A percentile compares a stretch with the other conserved stretches of the same genome.
These are phyloP conservation scores for Aeoliscus strigatus DNA, from an alignment of 2,797 vertebrate species.

Conservation along the genomic window DNA sequence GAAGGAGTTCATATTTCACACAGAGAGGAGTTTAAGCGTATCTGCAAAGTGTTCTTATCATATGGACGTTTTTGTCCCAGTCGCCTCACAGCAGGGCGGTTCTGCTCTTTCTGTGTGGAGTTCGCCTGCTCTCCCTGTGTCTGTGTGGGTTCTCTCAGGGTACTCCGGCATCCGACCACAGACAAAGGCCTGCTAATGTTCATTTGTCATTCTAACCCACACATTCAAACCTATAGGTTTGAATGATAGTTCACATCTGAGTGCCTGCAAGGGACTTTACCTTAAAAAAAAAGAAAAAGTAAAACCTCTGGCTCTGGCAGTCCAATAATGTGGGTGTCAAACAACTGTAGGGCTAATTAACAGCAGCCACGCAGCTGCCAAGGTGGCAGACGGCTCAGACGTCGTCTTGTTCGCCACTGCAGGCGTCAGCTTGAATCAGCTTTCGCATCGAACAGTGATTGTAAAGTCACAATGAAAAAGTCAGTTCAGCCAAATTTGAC, in stretches of 20 bases:
- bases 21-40: no score
- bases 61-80: no score
- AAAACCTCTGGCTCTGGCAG: conserved; percentile 7
- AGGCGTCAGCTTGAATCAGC: neutral
- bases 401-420: conserved; percentile 8
- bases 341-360: conserved; percentile 35
- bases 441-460: no score
- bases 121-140: no score
- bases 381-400: conserved; percentile 6
- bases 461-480: neutral
- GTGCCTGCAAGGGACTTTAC: neutral
- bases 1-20: no score
- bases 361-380: conserved; percentile 11
- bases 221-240: no score
- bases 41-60: no score
- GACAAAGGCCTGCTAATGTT: conserved; percentile 13
- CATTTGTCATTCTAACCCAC: no score
- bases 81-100: no score
- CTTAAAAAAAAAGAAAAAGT: no score
- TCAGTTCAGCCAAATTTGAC: neutral
- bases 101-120: no score
- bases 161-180: conserved; percentile 25
- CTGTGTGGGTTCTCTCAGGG: no score
- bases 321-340: conserved; percentile 20
- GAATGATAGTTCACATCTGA: conserved; percentile 17